Evolutionary conservation across 2,888 invertebrate species (phyloP), one percentile per base, ranked within the genome.

Genomic region (Synergus itoensis): DNA sequence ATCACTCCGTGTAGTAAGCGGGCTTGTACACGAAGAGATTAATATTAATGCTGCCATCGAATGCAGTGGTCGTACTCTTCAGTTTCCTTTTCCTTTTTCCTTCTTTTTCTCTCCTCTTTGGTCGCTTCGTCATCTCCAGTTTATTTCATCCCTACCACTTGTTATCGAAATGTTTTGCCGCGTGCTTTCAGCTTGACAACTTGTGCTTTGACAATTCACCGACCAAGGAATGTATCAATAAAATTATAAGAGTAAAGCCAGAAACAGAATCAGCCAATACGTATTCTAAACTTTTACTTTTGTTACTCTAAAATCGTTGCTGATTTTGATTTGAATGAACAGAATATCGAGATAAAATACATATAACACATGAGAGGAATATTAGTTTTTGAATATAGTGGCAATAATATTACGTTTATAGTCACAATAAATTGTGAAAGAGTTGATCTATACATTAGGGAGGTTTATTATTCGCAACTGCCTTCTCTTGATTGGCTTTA

Each of bases 91-190:
- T 57, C 48, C 16, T 40, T 41, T 76, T 8, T 67, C 2, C 53
- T 36, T n/a, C 67, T 14, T 77, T 78, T 75, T 53, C 48, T 67
- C 57, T 45, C 36, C 57, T 60, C 77, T 77, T 60, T 18, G 62
- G 40, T 48, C 41, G 12, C n/a, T 65, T 65, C 65, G 65, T 41
- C 41, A 64, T 64, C 64, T 63, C 16, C 36, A 21, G 11, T 60
- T 36, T 63, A 40, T 63, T 16, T 64, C 64, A 11, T 40, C n/a
- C 1, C 11, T 65, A 41, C 65, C 0, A 65, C 41, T 65, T 77
- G 79, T 83, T 83, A 83, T 83, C 83, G 75, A 81, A 83, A 77
- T 83, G 76, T 81, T 79, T 79, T 77, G 80, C 81, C 62, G 65
- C 62, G 28, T 78, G 81, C 76, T 67, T 53, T 43, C 48, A 21